Evolutionary conservation across 2,888 invertebrate species (phyloP).

Genomic region (Phytoseiulus persimilis): DNA sequence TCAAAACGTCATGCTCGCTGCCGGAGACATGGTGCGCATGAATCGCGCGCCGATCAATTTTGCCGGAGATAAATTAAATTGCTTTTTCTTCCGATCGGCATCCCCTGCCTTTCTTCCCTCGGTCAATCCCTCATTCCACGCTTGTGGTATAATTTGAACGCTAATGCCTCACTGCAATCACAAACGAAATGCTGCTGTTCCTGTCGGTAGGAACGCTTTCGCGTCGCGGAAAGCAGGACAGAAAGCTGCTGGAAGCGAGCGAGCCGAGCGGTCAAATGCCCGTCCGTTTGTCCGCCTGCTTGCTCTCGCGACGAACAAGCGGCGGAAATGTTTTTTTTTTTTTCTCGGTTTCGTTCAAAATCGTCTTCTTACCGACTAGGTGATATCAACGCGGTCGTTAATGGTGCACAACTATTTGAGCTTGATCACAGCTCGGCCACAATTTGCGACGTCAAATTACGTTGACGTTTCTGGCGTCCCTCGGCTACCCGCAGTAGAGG

Average conservation of each 20-base stretch:
- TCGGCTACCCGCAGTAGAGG: background rate
- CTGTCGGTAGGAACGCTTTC: background rate
- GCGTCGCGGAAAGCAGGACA: background rate
- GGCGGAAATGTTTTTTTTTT: background rate
- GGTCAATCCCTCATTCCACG: background rate
- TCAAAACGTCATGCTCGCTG: no score
- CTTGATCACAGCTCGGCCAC: slow-evolving; percentile 5
- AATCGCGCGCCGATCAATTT: background rate
- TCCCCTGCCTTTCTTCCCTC: background rate
- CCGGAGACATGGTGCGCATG: no score
- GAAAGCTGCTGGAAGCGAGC: background rate
- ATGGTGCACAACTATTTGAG: background rate
- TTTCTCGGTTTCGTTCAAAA: background rate
- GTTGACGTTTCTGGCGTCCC: background rate
- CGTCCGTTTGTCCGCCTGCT: background rate
- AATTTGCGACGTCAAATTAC: slow-evolving; percentile 5
- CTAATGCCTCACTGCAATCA: background rate
- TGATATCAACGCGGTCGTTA: background rate
- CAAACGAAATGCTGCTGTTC: background rate
- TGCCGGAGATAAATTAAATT: background rate
- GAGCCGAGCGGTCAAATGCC: background rate
- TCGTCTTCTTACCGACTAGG: background rate
- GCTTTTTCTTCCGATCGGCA: background rate
- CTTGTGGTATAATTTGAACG: background rate
- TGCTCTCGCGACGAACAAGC: background rate